phyloP scores from a whole-genome alignment of 2,797 vertebrate genomes.

The Sebastes vulpes region DNA sequence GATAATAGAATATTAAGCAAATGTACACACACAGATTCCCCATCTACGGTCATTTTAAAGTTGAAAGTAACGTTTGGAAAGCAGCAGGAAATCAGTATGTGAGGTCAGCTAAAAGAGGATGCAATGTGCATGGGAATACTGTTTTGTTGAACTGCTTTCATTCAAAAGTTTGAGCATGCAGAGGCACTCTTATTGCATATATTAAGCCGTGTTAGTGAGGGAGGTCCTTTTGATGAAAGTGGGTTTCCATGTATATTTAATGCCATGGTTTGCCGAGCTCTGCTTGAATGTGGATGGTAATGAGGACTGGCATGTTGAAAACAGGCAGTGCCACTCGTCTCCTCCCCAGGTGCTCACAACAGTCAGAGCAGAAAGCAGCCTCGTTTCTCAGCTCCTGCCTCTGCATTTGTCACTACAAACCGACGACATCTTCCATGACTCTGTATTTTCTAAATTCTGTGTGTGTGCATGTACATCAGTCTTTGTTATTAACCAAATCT shows the following conservation, averaged over 20 bases:
- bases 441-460: background rate
- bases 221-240: constrained; percentile 79
- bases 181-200: constrained; percentile 63
- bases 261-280: constrained; percentile 75
- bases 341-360: constrained; percentile 73
- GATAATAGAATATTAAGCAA: constrained; percentile 46
- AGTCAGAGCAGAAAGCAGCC: constrained; percentile 51
- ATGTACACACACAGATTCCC: constrained; percentile 3
- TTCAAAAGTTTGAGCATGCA: constrained; percentile 44
- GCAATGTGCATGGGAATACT: constrained; percentile 27
- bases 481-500: background rate
- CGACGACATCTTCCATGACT: constrained; percentile 30
- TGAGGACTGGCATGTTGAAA: constrained; percentile 81
- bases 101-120: constrained; percentile 26
- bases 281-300: constrained; percentile 80
- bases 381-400: constrained; percentile 45
- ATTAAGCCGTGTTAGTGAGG: constrained; percentile 62
- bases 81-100: background rate
- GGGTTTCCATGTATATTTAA: constrained; percentile 86
- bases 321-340: constrained; percentile 71
- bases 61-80: constrained; percentile 17
- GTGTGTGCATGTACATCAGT: background rate
- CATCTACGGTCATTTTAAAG: constrained; percentile 5
- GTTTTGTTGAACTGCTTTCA: constrained; percentile 47
- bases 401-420: constrained; percentile 60